Conservation (phyloP, 2,888 invertebrate species). For the Lithophane socia region DNA sequence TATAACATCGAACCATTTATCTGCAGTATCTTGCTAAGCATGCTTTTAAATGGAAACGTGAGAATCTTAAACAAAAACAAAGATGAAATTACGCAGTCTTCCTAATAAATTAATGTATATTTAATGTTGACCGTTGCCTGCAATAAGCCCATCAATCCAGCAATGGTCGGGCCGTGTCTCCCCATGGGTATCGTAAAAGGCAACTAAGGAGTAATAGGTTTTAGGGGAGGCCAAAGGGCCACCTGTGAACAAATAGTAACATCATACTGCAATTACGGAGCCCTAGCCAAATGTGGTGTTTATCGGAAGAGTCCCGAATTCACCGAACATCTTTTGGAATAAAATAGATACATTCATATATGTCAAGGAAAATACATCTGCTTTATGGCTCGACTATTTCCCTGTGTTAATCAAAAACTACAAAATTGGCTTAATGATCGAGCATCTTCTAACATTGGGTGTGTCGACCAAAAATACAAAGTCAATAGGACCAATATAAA, state of each 20-base stretch:
- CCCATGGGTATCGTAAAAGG: conserved; percentile 60
- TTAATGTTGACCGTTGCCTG: conserved; percentile 57
- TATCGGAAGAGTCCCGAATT: conserved; percentile 15
- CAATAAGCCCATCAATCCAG: conserved; percentile 55
- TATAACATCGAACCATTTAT: background rate
- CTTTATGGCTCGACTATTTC: background rate
- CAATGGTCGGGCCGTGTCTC: conserved; percentile 44
- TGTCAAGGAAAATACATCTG: background rate
- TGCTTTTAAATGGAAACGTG: conserved; percentile 19
- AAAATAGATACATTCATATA: background rate
- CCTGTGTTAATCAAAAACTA: background rate
- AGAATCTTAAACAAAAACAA: conserved; percentile 33
- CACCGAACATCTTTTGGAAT: background rate
- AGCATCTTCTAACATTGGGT: background rate
- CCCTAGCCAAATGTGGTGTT: conserved; percentile 49
- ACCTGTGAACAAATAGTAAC: conserved; percentile 59
- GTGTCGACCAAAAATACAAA: background rate
- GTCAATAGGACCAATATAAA: background rate
- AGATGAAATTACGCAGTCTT: conserved; percentile 20
- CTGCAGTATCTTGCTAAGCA: background rate
- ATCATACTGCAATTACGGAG: conserved; percentile 53
- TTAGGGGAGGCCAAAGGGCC: conserved; percentile 45
- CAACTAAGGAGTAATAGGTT: conserved; percentile 58
- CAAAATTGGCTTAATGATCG: background rate
- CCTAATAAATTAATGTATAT: conserved; percentile 62